Base-by-base conservation (phyloP, 2,888 invertebrate genomes). In the Mechanitis mazaeus region DNA sequence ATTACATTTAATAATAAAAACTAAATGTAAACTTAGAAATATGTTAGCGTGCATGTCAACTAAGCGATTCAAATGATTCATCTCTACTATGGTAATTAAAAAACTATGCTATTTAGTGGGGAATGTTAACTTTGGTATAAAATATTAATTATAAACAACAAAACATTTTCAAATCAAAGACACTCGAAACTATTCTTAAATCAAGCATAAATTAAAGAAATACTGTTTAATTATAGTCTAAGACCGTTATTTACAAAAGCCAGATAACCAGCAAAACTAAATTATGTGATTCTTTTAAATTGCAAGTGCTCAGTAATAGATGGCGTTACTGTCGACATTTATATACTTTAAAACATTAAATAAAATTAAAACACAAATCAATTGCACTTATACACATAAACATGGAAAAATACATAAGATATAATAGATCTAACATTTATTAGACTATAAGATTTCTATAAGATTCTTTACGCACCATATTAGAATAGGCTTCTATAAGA, bases 41-140 rank as follows among this genome's bases (percentile, higher is more conserved):
- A 74, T 76, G 77, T 81, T 79, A 82, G 75, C 73, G 72, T 78
- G 74, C 73, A 75, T 71, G 72, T 78, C 76, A 78, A 78, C 76
- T 80, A 77, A 80, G 79, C 74, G 68, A 74, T 72, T 66, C 70
- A 74, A 73, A 81, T 80, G 80, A 75, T 76, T 75, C 75, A 75
- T 71, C 73, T 72, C 71, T 68, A 68, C 68, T 71, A 74, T 69
- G 70, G 73, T 77, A 77, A 72, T 72, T 71, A 79, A 79, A 84
- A 79, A 76, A 72, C 83, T 88, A 88, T 73, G 75, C 87, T 89
- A 89, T 87, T 81, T 87, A 89, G 88, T 92, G 91, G 92, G 93
- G 93, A 93, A 93, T 93, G 93, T 93, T 93, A 92, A 93, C 93
- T 93, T 93, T 93, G 93, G 93, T 92, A 93, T 93, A 90, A 89